Conservation (phyloP, 2,888 invertebrate species). For the Coronaproctus castanopsis region DNA sequence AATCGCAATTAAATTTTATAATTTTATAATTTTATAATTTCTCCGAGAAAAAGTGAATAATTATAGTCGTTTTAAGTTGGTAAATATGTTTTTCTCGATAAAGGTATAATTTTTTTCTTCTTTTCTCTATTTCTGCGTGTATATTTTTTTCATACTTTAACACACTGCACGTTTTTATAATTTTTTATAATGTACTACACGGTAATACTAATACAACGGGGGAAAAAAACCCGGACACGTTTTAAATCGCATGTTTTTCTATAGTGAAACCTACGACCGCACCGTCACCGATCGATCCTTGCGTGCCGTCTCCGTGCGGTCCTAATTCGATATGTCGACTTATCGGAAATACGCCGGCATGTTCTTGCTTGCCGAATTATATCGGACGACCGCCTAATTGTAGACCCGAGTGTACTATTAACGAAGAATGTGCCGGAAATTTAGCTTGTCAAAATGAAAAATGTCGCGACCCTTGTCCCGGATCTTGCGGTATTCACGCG, state of each 20-base stretch:
- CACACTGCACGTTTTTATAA: neutral
- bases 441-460: constrained; percentile 62
- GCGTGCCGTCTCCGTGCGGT: constrained; percentile 65
- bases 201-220: neutral
- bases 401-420: constrained; percentile 64
- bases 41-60: too few relatives aligned
- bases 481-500: constrained; percentile 60
- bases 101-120: too few relatives aligned
- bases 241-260: too few relatives aligned
- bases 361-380: constrained; percentile 57
- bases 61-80: too few relatives aligned
- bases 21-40: too few relatives aligned
- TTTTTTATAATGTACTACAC: too few relatives aligned
- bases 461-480: constrained; percentile 64
- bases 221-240: neutral
- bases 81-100: too few relatives aligned
- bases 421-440: constrained; percentile 65
- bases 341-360: constrained; percentile 53
- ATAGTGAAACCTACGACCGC: constrained; percentile 28
- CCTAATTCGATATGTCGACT: constrained; percentile 62
- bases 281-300: constrained; percentile 43
- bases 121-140: too few relatives aligned
- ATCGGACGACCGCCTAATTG: constrained; percentile 69
- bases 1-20: too few relatives aligned
- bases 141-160: too few relatives aligned